These are phyloP conservation scores for Ochropleura plecta DNA, from an alignment of 2,888 invertebrate genomes.

Conservation along the genomic window DNA sequence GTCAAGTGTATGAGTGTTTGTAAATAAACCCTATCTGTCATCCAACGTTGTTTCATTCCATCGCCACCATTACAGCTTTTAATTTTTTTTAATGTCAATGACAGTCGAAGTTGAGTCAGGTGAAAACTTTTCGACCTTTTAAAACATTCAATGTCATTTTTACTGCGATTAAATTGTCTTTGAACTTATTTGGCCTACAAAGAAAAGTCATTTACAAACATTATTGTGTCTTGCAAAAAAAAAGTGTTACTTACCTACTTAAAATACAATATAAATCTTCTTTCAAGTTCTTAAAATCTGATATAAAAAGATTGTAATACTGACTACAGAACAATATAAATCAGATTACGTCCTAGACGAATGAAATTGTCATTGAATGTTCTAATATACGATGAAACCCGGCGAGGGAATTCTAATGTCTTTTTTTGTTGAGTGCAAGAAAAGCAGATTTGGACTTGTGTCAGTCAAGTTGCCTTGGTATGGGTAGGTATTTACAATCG, in stretches of 20 bases:
- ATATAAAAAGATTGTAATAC: constrained; percentile 13
- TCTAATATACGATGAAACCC: constrained; percentile 14
- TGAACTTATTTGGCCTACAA: too few relatives aligned
- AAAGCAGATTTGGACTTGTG: constrained; percentile 41
- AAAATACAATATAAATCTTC: background rate
- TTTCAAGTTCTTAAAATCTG: background rate
- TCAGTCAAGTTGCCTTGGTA: constrained; percentile 42
- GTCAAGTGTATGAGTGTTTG: too few relatives aligned
- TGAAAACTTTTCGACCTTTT: too few relatives aligned
- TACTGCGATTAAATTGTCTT: too few relatives aligned
- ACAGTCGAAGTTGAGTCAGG: too few relatives aligned
- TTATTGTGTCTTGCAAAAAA: background rate
- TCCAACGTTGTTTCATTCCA: too few relatives aligned
- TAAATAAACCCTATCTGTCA: too few relatives aligned
- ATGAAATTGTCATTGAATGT: constrained; percentile 49
- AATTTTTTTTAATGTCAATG: too few relatives aligned
- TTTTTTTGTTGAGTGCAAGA: constrained; percentile 56
- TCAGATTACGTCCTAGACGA: constrained; percentile 38
- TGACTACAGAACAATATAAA: constrained; percentile 36
- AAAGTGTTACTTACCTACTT: background rate
- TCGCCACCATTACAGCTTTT: too few relatives aligned
- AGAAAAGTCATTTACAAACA: background rate
- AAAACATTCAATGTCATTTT: too few relatives aligned
- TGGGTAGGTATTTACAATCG: background rate
- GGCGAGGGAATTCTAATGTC: constrained; percentile 55